These are phyloP conservation scores for Bubo bubo DNA, from an alignment of 2,113 vertebrate genomes.

Conservation along the genomic window DNA sequence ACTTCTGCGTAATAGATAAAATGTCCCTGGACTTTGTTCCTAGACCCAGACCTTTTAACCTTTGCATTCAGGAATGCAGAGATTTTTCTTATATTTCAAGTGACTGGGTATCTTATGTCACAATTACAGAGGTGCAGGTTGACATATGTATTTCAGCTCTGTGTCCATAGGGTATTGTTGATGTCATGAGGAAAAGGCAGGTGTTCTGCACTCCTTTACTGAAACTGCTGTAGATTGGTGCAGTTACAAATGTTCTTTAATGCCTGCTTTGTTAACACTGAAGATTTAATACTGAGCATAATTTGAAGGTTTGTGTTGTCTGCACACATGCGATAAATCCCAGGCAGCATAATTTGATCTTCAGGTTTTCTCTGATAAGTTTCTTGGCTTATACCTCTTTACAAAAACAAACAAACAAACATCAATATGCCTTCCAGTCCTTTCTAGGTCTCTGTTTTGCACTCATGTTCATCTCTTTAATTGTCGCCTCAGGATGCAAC, in stretches of 20 bases:
- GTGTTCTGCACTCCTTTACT: neutral
- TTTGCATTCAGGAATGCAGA: slow-evolving; percentile 14
- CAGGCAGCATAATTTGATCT: neutral
- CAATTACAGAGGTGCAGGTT: slow-evolving; percentile 34
- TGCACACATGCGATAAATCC: neutral
- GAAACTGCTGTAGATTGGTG: neutral
- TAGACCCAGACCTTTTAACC: neutral
- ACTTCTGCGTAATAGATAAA: neutral
- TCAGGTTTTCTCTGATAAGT: neutral
- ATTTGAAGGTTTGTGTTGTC: neutral
- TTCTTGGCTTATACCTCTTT: neutral
- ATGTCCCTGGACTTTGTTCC: neutral
- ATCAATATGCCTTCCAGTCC: neutral
- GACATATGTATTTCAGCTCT: slow-evolving; percentile 19
- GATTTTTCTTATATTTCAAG: slow-evolving; percentile 28
- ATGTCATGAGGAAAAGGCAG: slow-evolving; percentile 8
- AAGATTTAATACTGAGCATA: neutral
- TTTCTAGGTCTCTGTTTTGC: neutral
- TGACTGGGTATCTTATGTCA: slow-evolving; percentile 34
- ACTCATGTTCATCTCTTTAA: neutral
- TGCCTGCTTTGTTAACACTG: neutral
- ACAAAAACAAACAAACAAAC: neutral
- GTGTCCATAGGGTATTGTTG: neutral
- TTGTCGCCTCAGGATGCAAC: neutral
- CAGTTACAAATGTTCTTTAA: neutral